Percentiles rank a stretch among this genome's conserved stretches.
phyloP scores from a whole-genome alignment of 2,888 invertebrate genomes.

The Harmothoe impar region DNA sequence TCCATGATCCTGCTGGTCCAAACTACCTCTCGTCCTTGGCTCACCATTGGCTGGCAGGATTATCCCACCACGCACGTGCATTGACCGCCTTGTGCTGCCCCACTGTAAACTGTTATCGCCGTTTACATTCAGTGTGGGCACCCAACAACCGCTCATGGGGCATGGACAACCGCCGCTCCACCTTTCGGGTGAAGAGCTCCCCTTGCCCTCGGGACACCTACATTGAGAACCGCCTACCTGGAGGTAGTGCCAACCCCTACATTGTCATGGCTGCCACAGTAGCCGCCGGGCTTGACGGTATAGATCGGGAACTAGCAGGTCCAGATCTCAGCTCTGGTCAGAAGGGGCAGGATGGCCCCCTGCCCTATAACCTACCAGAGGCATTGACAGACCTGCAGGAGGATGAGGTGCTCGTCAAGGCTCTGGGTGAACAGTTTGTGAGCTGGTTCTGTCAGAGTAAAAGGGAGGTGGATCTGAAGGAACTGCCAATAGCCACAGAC shows the following conservation, averaged over 20 bases:
- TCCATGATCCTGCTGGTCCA: constrained; percentile 61
- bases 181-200: constrained; percentile 67
- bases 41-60: constrained; percentile 70
- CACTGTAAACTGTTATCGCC: constrained; percentile 72
- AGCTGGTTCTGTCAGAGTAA: constrained; percentile 69
- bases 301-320: constrained; percentile 61
- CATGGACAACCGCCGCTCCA: constrained; percentile 67
- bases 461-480: constrained; percentile 55
- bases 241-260: constrained; percentile 68
- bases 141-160: constrained; percentile 69
- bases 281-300: constrained; percentile 71
- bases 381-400: constrained; percentile 66
- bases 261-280: constrained; percentile 69
- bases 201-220: constrained; percentile 48
- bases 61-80: constrained; percentile 69
- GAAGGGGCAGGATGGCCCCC: not conserved
- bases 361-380: constrained; percentile 68
- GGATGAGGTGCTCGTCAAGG: constrained; percentile 66
- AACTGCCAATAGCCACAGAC: not conserved
- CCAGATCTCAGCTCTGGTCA: not conserved
- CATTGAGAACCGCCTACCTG: constrained; percentile 70
- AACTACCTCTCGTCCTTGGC: constrained; percentile 65
- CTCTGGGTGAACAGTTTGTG: constrained; percentile 68
- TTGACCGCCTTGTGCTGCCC: constrained; percentile 70
- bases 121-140: constrained; percentile 64